Evolutionary conservation across 2,888 invertebrate genomes (phyloP).

Genomic region (Carterocephalus palaemon): DNA sequence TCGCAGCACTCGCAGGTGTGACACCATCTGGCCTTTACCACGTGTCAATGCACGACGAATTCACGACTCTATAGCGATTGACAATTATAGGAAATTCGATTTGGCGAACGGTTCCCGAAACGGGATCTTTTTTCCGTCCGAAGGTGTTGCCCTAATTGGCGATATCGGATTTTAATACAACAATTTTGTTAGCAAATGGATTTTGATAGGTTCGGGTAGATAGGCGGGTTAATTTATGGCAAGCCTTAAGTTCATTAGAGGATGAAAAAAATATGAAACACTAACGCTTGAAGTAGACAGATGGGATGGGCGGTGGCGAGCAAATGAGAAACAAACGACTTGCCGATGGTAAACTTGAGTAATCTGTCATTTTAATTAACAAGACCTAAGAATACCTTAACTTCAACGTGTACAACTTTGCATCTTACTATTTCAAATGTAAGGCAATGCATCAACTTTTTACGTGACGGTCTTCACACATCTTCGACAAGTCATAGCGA

Average conservation of each 20-base stretch:
- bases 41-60: slow-evolving; percentile 55
- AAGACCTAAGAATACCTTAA: slow-evolving; percentile 1
- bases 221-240: slow-evolving; percentile 11
- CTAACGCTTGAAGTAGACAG: slow-evolving; percentile 7
- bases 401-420: too few species aligned
- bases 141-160: slow-evolving; percentile 30
- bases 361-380: slow-evolving; percentile 11
- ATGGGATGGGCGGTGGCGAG: slow-evolving; percentile 2
- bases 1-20: slow-evolving; percentile 57
- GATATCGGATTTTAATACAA: slow-evolving; percentile 42
- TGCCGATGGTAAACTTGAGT: slow-evolving; percentile 7
- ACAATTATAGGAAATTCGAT: slow-evolving; percentile 53
- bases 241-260: slow-evolving; percentile 8
- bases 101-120: slow-evolving; percentile 40
- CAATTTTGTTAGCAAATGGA: slow-evolving; percentile 28
- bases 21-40: slow-evolving; percentile 60
- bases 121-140: slow-evolving; percentile 32
- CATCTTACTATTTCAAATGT: too few species aligned
- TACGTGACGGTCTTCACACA: too few species aligned
- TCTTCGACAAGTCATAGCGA: too few species aligned
- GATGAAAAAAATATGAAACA: background rate
- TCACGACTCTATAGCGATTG: slow-evolving; percentile 43
- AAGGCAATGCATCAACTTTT: too few species aligned
- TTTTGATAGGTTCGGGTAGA: slow-evolving; percentile 20
- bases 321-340: slow-evolving; percentile 4